Evolutionary conservation across 2,113 vertebrate species (phyloP), one percentile per base, ranked within the genome.

Genomic region (Calidris pugnax): DNA sequence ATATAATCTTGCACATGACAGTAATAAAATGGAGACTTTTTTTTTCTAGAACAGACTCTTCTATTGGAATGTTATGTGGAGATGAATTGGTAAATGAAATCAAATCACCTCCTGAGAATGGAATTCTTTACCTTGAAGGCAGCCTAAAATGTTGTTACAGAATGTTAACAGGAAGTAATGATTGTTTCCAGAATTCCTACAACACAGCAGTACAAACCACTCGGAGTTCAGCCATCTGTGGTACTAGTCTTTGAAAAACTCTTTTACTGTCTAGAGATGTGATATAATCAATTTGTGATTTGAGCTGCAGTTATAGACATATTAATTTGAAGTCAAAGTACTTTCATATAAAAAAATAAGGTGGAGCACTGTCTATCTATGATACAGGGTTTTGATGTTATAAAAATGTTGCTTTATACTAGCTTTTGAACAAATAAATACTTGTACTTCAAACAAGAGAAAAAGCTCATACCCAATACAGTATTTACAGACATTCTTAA

Each of bases 271-370:
- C 67, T 76, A 51, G 21, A 87, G 30, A 64, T 3, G 4, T 11
- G 77, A 51, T 66, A 85, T 57, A 95, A 82, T 95, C 83, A 96
- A 91, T 95, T 90, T 86, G 27, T 94, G 76, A 87, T 95, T 92
- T 85, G 30, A 95, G 71, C 21, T 93, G 56, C 55, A 81, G 64
- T 95, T 92, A 55, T 57, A 94, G 91, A 47, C 55, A 56, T 90
- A 84, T 86, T 84, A 1, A 95, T 59, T 95, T 96, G 80, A 96
- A 95, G 62, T 92, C 47, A 92, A 90, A 93, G 12, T 75, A 75
- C 18, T 95, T 91, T 9, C 43, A 15, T 66, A 57, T 63, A 43
- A 91, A 51, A 96, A 43, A 77, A 27, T 1, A 21, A 41, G 20
- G 30, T 4, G 9, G 83, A 80, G 2, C 9, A 26, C 5, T n/a